Conservation (phyloP, 2,888 invertebrate species). For the Tiliacea citrago region DNA sequence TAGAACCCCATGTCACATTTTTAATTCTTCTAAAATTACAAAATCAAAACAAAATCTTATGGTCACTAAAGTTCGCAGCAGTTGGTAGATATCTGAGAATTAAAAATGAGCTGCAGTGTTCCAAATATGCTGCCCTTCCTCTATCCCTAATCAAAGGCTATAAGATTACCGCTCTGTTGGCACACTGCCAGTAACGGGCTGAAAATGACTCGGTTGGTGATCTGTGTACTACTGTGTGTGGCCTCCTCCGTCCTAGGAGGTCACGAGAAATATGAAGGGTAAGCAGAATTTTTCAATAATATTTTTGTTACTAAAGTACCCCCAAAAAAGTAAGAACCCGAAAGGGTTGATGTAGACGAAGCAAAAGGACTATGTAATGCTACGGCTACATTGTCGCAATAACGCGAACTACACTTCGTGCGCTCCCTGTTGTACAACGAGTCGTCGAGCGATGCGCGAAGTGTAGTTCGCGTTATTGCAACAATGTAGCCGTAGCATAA, state of each 20-base stretch:
- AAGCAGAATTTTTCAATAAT: constrained; percentile 52
- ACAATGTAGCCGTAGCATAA: too few species aligned
- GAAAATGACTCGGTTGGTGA: constrained; percentile 75
- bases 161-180: constrained; percentile 43
- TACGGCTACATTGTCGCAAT: too few species aligned
- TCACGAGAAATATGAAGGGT: constrained; percentile 88
- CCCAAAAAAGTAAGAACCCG: too few species aligned
- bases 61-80: not conserved
- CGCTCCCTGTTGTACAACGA: too few species aligned
- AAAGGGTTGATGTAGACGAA: not conserved
- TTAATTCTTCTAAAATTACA: not conserved
- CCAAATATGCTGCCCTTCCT: constrained; percentile 1
- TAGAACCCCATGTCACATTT: not conserved
- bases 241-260: constrained; percentile 74
- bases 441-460: too few species aligned
- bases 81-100: not conserved
- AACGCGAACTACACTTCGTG: too few species aligned
- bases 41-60: not conserved
- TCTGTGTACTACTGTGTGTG: constrained; percentile 73
- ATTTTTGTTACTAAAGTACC: not conserved
- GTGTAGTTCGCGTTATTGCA: too few species aligned
- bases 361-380: not conserved
- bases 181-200: constrained; percentile 37
- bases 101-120: not conserved
- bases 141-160: constrained; percentile 59